Percentiles rank a stretch among this genome's conserved stretches.
Evolutionary conservation across 2,113 vertebrate species (phyloP).

Genomic region (Shinisaurus crocodilurus): DNA sequence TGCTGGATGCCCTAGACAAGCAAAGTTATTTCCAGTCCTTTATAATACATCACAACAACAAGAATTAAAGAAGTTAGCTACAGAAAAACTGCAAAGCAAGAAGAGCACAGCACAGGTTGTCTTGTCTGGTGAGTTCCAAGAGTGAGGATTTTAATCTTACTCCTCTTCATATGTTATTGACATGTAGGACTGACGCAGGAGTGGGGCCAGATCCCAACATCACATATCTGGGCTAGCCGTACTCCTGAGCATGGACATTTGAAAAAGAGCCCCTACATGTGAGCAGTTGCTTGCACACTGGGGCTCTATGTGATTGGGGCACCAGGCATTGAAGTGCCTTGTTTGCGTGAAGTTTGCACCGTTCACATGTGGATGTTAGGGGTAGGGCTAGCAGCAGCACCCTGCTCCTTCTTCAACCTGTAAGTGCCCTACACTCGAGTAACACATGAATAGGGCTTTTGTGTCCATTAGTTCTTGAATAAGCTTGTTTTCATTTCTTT

Average conservation of each 20-base stretch:
- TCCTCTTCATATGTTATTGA: neutral
- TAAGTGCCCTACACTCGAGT: neutral
- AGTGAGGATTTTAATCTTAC: neutral
- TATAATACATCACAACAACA: neutral
- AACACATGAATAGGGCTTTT: neutral
- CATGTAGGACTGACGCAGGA: neutral
- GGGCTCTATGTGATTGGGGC: no score
- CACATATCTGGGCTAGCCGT: no score
- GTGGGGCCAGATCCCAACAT: no score
- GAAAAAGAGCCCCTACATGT: neutral
- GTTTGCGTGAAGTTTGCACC: no score
- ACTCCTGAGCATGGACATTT: no score
- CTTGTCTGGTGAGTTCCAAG: neutral
- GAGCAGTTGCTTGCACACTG: neutral
- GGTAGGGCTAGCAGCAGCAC: neutral
- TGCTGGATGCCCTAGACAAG: neutral
- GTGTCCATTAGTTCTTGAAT: neutral
- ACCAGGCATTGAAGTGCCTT: neutral
- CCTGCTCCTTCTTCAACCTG: neutral
- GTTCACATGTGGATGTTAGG: no score
- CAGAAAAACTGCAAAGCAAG: neutral
- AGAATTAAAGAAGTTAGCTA: neutral
- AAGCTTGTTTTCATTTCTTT: neutral
- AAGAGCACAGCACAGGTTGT: neutral
- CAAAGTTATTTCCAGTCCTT: neutral